Conservation (phyloP, 2,888 invertebrate genomes). For the Adineta ricciae region DNA sequence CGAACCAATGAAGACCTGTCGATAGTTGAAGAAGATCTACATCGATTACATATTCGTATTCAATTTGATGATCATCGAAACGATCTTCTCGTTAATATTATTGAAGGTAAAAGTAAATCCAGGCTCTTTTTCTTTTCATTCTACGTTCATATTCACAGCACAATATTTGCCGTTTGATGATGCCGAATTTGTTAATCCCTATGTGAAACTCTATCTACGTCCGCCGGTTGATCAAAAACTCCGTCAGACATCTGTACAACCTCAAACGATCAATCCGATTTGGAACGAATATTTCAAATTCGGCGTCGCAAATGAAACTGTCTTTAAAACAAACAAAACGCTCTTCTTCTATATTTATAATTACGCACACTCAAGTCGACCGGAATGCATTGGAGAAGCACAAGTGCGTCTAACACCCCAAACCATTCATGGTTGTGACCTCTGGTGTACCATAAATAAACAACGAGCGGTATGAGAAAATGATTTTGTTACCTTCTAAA, state of each 20-base stretch:
- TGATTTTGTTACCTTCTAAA: neutral
- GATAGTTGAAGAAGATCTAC: constrained; percentile 53
- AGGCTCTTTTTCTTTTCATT: neutral
- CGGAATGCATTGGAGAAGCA: constrained; percentile 76
- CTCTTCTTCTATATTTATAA: constrained; percentile 59
- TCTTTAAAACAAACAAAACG: constrained; percentile 61
- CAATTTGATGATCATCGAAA: constrained; percentile 81
- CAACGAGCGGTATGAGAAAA: constrained; percentile 59
- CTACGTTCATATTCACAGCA: no score
- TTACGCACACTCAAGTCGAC: constrained; percentile 67
- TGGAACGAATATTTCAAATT: constrained; percentile 86
- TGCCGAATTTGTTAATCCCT: constrained; percentile 79
- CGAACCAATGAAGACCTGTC: neutral
- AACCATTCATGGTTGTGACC: constrained; percentile 67
- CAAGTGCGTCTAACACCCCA: constrained; percentile 67
- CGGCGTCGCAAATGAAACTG: constrained; percentile 75
- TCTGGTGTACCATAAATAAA: constrained; percentile 75
- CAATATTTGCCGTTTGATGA: constrained; percentile 67
- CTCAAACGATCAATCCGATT: constrained; percentile 73
- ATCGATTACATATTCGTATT: constrained; percentile 70
- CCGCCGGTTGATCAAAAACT: constrained; percentile 75
- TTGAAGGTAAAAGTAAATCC: constrained; percentile 61
- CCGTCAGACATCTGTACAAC: constrained; percentile 71
- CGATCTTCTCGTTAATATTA: constrained; percentile 75
- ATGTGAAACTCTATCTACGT: constrained; percentile 66